These are phyloP conservation scores for Syrmaticus mikado DNA, from an alignment of 2,113 vertebrate species.

Conservation along the genomic window DNA sequence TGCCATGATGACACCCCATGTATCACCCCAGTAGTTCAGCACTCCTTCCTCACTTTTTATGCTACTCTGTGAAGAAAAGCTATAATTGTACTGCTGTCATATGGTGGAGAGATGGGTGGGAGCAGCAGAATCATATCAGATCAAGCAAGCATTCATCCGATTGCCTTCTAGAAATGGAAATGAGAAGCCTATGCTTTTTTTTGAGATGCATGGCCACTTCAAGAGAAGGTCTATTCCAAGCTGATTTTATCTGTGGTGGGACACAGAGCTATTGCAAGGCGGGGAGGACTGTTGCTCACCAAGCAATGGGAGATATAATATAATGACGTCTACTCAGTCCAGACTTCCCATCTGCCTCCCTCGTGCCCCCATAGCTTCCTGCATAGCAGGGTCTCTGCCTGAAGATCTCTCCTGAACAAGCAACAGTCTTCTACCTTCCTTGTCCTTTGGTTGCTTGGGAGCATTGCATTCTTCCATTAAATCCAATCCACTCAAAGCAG, in stretches of 20 bases:
- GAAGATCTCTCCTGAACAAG: not conserved
- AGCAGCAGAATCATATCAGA: not conserved
- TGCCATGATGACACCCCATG: fast-evolving
- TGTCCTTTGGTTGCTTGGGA: not conserved
- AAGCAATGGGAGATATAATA: not conserved
- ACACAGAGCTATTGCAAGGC: not conserved
- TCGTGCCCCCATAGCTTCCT: not conserved
- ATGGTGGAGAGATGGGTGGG: not conserved
- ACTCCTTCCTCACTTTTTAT: not conserved
- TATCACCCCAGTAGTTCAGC: not conserved
- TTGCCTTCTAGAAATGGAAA: not conserved
- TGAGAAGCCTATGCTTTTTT: not conserved
- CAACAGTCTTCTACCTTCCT: not conserved
- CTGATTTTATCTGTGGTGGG: not conserved
- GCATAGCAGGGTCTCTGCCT: not conserved
- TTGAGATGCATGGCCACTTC: not conserved
- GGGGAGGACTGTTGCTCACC: not conserved
- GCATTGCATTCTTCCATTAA: not conserved
- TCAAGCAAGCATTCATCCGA: not conserved
- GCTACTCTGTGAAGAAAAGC: not conserved
- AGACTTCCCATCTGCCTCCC: not conserved
- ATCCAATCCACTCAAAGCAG: not conserved
- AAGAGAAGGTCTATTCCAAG: not conserved
- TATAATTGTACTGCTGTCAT: not conserved
- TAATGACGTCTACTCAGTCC: not conserved